phyloP scores from a whole-genome alignment of 2,113 vertebrate species.

The Danio rerio region DNA sequence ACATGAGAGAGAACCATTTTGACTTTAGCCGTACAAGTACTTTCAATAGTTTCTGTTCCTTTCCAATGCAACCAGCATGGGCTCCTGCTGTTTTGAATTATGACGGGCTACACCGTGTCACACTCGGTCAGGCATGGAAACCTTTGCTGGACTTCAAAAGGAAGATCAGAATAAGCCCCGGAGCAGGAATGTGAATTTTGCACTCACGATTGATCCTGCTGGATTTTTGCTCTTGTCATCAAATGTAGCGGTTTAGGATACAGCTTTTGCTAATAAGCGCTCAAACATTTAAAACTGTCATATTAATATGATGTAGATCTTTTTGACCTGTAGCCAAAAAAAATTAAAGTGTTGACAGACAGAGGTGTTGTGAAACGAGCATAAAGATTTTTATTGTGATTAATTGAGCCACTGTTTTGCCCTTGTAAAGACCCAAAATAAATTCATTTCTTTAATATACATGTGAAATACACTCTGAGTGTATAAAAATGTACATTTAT shows the following conservation, averaged over 20 bases:
- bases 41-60: neutral
- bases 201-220: neutral
- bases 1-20: too few relatives aligned
- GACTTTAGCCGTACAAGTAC: neutral
- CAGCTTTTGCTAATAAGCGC: neutral
- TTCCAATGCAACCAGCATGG: neutral
- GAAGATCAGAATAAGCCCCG: conserved; percentile 18
- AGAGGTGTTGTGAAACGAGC: too few relatives aligned
- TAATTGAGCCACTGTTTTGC: too few relatives aligned
- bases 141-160: conserved; percentile 38
- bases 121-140: conserved; percentile 5
- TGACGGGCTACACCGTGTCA: neutral
- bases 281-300: too few relatives aligned
- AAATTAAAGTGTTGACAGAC: too few relatives aligned
- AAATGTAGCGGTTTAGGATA: neutral
- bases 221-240: conserved; percentile 5
- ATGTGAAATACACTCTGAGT: too few relatives aligned
- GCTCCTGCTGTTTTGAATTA: conserved; percentile 9
- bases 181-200: conserved; percentile 29
- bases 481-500: too few relatives aligned
- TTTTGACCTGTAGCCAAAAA: too few relatives aligned
- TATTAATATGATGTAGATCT: too few relatives aligned
- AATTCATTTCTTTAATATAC: too few relatives aligned
- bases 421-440: too few relatives aligned
- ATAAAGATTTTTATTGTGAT: too few relatives aligned